Percentiles rank a stretch among this genome's conserved stretches.
Evolutionary conservation across 2,797 vertebrate genomes (phyloP).

Genomic region (Pseudochirops cupreus): DNA sequence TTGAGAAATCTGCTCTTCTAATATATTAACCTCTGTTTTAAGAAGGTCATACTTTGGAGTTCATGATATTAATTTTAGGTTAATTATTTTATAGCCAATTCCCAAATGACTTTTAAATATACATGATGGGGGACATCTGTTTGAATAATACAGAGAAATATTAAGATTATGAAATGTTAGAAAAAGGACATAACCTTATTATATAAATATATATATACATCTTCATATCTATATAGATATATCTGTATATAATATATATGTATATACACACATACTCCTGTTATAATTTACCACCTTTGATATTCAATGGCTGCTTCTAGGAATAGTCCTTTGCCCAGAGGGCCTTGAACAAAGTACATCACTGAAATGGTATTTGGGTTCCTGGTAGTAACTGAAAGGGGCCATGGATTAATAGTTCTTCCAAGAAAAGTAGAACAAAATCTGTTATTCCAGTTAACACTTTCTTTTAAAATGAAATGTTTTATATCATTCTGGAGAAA

Average conservation of each 20-base stretch:
- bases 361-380: not conserved
- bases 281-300: not conserved
- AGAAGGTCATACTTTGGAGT: slow-evolving; percentile 70
- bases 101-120: slow-evolving; percentile 52
- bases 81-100: slow-evolving; percentile 68
- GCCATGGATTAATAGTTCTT: not conserved
- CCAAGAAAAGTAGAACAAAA: not conserved
- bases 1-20: slow-evolving; percentile 45
- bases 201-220: not conserved
- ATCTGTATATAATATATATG: not conserved
- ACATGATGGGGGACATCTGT: not conserved
- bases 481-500: not conserved
- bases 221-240: not conserved
- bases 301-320: not conserved
- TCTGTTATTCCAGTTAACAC: not conserved
- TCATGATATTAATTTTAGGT: slow-evolving; percentile 61
- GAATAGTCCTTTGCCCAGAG: not conserved
- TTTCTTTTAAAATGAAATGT: not conserved
- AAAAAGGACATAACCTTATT: not conserved
- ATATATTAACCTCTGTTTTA: slow-evolving; percentile 61
- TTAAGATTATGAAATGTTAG: not conserved
- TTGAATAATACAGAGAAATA: not conserved
- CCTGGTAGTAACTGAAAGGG: not conserved
- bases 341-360: not conserved
- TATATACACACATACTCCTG: not conserved